Base-by-base conservation (phyloP, 2,797 vertebrate species). In the Sebastes oblongus region DNA sequence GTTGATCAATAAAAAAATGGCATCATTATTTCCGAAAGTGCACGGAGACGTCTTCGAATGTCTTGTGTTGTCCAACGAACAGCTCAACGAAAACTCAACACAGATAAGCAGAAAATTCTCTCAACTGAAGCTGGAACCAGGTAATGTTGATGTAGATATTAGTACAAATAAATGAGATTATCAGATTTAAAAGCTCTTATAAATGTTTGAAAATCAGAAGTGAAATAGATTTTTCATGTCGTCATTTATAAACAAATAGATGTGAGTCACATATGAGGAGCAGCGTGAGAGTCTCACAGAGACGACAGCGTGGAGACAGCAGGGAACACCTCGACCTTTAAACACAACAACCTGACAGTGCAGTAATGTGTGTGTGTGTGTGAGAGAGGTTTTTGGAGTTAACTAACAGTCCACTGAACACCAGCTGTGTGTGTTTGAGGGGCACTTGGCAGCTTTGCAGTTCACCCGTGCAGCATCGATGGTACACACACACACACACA, bases 361-460 rank as follows among this genome's bases (percentile, higher is more conserved):
- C 39, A 50, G 59, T 22, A 46, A 18, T 72, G 50, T 62, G 72
- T 18, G 67, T 59, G 56, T 18, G 56, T 29, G 22, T 20, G 60
- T 34, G 59, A 0, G 62, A 8, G 24, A 34, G 42, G 32, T 4
- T 29, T 30, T 8, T 64, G 6, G 8, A 16, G 24, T 66, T 54
- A 74, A 65, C 70, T 29, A 54, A 75, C 71, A 62, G 59, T 66
- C 27, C 62, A 64, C 46, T 78, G 66, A 62, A 39, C 46, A 54
- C 56, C 32, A 59, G 66, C 54, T 79, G 61, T 73, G 69, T 64
- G 22, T 46, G 32, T 56, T 18, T 46, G 56, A 16, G 6, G 69
- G 69, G 77, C 39, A 73, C 60, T 54, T 72, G 62, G 62, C 55
- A 50, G 65, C 42, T 70, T 12, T 54, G 29, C 32, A 62, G 36